A percentile compares a stretch with the other conserved stretches of the same genome.
phyloP scores from a whole-genome alignment of 2,888 invertebrate genomes.

The Ochlodes sylvanus region DNA sequence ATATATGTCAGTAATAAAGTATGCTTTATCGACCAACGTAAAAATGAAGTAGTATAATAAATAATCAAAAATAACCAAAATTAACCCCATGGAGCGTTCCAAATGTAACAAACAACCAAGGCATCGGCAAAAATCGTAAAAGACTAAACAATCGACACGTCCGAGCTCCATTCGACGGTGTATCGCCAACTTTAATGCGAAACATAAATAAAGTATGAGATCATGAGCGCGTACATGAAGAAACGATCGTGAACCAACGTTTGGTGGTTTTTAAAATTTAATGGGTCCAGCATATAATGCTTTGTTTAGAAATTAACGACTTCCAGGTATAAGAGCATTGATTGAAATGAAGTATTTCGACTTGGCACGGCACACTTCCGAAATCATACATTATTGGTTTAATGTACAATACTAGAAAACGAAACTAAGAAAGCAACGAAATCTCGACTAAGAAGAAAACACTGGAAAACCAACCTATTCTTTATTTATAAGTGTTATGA shows the following conservation, averaged over 20 bases:
- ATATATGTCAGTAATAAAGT: too few relatives aligned
- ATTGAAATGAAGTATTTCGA: neutral
- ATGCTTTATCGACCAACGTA: neutral
- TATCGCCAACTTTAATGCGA: conserved; percentile 43
- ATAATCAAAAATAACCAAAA: neutral
- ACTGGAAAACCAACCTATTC: neutral
- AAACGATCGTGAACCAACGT: conserved; percentile 19
- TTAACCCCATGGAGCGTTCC: conserved; percentile 9
- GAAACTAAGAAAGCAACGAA: too few relatives aligned
- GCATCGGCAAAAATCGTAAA: conserved; percentile 38
- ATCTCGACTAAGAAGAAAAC: too few relatives aligned
- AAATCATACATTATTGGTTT: neutral
- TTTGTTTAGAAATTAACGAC: conserved; percentile 14
- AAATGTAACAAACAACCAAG: conserved; percentile 12
- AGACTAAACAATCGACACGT: conserved; percentile 44
- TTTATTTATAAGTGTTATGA: too few relatives aligned
- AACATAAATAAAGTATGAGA: conserved; percentile 54
- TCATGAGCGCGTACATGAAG: conserved; percentile 43
- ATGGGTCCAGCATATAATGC: conserved; percentile 1
- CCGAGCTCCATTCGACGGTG: conserved; percentile 38
- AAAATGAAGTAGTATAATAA: neutral
- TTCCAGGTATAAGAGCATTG: neutral
- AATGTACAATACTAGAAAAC: neutral
- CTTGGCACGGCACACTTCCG: neutral
- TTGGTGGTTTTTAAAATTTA: conserved; percentile 19